phyloP scores from a whole-genome alignment of 1,140 invertebrate genomes.

The Solenopsis fugax region DNA sequence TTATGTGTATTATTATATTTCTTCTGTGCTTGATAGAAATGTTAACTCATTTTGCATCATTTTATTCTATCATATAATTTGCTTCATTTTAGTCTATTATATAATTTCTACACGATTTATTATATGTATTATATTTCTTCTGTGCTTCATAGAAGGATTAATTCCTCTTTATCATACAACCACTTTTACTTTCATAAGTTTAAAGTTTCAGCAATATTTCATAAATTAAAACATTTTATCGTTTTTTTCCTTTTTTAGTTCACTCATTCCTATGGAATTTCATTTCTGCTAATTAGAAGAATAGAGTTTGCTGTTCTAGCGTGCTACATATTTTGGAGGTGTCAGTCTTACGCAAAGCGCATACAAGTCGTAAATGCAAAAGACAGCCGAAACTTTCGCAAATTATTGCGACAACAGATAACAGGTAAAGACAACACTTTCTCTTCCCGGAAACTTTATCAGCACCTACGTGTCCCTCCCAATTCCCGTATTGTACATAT shows the following conservation, averaged over 20 bases:
- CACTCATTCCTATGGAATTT: not conserved
- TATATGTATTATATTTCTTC: not conserved
- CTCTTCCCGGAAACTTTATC: conserved; percentile 53
- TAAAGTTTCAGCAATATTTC: not conserved
- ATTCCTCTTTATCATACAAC: not conserved
- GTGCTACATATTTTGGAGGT: not conserved
- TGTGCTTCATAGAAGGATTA: not conserved
- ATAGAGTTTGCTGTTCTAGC: not conserved
- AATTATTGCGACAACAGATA: not conserved
- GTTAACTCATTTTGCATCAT: not conserved
- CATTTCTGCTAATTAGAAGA: not conserved
- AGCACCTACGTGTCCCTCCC: not conserved
- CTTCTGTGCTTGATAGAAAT: not conserved
- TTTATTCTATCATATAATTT: too few relatives aligned
- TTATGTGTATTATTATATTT: not conserved
- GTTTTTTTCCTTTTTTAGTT: not conserved
- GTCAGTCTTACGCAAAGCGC: conserved; percentile 32
- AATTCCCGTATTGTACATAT: conserved; percentile 43
- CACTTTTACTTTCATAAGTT: not conserved
- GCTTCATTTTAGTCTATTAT: too few relatives aligned
- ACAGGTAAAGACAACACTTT: conserved; percentile 32
- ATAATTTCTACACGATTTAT: not conserved
- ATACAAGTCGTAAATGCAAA: conserved; percentile 28
- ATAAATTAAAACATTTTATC: not conserved
- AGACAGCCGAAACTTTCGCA: conserved; percentile 48